Conservation (phyloP, 1,140 invertebrate genomes). For the Caerostris darwini region DNA sequence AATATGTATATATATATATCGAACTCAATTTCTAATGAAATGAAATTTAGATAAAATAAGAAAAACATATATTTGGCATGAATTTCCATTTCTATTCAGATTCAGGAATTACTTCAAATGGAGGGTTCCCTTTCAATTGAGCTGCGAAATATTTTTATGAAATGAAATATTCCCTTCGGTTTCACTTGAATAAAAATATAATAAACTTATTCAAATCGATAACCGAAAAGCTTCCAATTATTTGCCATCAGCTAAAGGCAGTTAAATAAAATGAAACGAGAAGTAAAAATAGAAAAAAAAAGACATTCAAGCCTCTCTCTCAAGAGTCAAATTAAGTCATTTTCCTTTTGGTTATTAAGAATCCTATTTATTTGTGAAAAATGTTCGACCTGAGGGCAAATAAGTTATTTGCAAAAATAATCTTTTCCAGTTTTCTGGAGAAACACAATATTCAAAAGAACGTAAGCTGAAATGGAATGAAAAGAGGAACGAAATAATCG, state of each 20-base stretch:
- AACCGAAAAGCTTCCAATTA: conserved; percentile 15
- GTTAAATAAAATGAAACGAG: not conserved
- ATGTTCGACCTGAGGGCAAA: not conserved
- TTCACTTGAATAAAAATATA: no score
- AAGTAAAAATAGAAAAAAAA: not conserved
- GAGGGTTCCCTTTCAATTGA: no score
- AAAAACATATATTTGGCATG: no score
- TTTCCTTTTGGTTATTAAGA: not conserved
- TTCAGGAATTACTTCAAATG: no score
- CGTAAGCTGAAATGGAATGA: not conserved
- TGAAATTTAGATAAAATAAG: no score
- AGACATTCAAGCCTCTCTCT: not conserved
- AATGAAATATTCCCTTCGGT: no score
- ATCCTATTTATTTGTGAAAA: conserved; percentile 27
- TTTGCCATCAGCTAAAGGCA: not conserved
- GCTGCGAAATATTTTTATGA: no score
- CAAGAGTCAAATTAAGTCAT: conserved; percentile 60
- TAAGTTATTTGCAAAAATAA: conserved; percentile 5
- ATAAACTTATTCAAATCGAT: not conserved
- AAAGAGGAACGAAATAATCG: not conserved
- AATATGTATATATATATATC: no score
- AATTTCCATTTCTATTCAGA: no score
- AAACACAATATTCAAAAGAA: not conserved
- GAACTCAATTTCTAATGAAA: no score
- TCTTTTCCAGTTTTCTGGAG: not conserved